Evolutionary conservation across 2,113 vertebrate species (phyloP), one percentile per base, ranked within the genome.

Genomic region (Gallinago jamesoni): DNA sequence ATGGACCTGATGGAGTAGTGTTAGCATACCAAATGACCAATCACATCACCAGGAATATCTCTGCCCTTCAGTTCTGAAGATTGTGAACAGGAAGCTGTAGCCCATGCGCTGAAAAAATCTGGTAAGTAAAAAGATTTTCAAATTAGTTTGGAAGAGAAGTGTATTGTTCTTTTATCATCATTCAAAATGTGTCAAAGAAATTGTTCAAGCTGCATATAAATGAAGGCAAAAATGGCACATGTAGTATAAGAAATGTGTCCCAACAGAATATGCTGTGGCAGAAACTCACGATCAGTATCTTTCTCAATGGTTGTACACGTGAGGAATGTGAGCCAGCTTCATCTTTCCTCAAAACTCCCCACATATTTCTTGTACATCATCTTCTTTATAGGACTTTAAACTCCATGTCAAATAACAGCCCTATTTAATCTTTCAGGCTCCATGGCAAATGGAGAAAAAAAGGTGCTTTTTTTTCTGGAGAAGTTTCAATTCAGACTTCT

Each of bases 171-270:
- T 87, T 85, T 56, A 60, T 72, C 19, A 47, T 30, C 22, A 45
- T 89, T 91, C 39, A 94, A 87, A 91, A 64, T 1, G 2, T 81
- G 30, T 68, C 68, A 88, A 72, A 87, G 33, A 86, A 90, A 70
- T 81, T 77, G n/a, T 75, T 95, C 43, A 74, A 39, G 45, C 24
- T 86, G 64, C n/a, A 60, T 81, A 53, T 28, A 81, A 87, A 87
- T 78, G 25, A 92, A 84, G 35, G 68, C 4, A 90, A 77, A 94
- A 90, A 57, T 92, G 67, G 10, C 63, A 90, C 37, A 72, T 60
- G 16, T 31, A 69, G 31, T 52, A 3, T n/a, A 80, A 90, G 57
- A 91, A 80, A 73, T 80, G 23, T 80, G 37, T 70, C 72, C 57
- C 63, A 63, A 6, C 43, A 37, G 75, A 73, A 78, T 81, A 84